Evolutionary conservation across 2,888 invertebrate species (phyloP).

Genomic region (Creontiades dilutus): DNA sequence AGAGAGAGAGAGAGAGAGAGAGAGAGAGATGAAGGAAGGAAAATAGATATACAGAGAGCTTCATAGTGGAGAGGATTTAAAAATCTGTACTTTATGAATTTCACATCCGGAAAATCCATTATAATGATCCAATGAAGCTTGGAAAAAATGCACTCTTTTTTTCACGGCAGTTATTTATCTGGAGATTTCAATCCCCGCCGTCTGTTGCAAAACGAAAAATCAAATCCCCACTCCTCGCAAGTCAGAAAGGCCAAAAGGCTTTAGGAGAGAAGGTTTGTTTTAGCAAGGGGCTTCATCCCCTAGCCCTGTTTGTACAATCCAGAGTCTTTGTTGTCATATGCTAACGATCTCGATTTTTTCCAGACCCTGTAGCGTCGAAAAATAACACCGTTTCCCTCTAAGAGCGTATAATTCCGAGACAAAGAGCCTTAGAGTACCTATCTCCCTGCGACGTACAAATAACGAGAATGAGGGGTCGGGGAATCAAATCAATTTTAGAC

Average conservation of each 20-base stretch:
- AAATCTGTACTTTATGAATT: neutral
- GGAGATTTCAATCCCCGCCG: neutral
- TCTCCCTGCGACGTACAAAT: no score
- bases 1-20: neutral
- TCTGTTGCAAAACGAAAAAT: neutral
- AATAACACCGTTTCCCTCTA: neutral
- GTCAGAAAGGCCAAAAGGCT: constrained; percentile 5
- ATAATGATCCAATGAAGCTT: neutral
- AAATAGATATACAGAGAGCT: constrained; percentile 25
- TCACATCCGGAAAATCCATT: neutral
- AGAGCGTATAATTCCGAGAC: neutral
- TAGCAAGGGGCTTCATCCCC: neutral
- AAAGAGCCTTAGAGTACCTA: no score
- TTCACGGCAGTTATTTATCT: neutral
- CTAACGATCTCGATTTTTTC: constrained; percentile 15
- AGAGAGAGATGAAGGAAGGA: neutral
- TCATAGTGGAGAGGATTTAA: neutral
- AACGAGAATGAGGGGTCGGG: no score
- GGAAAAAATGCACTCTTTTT: neutral
- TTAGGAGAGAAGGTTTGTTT: constrained; percentile 27
- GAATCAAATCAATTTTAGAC: no score
- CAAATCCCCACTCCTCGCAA: neutral
- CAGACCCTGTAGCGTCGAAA: neutral
- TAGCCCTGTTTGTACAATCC: neutral
- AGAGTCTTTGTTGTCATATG: constrained; percentile 37